Evolutionary conservation across 2,797 vertebrate genomes (phyloP), one percentile per base, ranked within the genome.

Genomic region (Avahi laniger): DNA sequence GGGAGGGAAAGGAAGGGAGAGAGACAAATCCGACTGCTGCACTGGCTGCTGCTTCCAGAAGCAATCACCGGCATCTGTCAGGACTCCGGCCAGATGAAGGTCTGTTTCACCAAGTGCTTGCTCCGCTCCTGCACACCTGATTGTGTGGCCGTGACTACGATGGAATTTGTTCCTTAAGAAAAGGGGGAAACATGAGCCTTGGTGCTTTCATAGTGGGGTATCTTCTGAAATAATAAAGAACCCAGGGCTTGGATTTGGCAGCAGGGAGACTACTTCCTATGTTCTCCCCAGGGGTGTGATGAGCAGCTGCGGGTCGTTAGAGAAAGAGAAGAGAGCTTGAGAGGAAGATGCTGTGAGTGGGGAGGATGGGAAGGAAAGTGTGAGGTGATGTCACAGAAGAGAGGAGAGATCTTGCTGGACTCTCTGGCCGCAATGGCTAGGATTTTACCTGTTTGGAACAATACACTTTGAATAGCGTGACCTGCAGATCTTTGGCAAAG

Each of bases 221-320:
- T 75, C 94, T 92, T 81, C 93, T 82, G 35, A 73, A 78, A 86
- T 94, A 85, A 95, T 92, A 93, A 93, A 95, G 92, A 91, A 96
- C 94, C 89, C 90, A 43, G 43, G 73, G 84, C 65, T 54, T 72
- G 63, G 46, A 89, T 86, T 33, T 91, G 65, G 81, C 79, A 94
- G 81, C 92, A 72, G 57, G 54, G n/a, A 94, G 76, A 33, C 88
- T 82, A 57, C 63, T 84, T 91, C 84, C 94, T 76, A 8, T 35
- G 12, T 54, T 76, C 63, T 96, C 90, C 88, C 92, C 46, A 65
- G 35, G 83, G 75, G 57, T 70, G 46, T 94, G 86, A 65, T 0
- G 4, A 93, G 52, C 69, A 91, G 75, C 89, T 57, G 50, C 7
- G 5, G 5, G 73, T 83, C 92, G 79, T 94, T 52, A 79, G 50